A percentile compares a stretch with the other conserved stretches of the same genome.
Evolutionary conservation across 2,113 vertebrate genomes (phyloP).

Genomic region (Tychaedon coryphoeus): DNA sequence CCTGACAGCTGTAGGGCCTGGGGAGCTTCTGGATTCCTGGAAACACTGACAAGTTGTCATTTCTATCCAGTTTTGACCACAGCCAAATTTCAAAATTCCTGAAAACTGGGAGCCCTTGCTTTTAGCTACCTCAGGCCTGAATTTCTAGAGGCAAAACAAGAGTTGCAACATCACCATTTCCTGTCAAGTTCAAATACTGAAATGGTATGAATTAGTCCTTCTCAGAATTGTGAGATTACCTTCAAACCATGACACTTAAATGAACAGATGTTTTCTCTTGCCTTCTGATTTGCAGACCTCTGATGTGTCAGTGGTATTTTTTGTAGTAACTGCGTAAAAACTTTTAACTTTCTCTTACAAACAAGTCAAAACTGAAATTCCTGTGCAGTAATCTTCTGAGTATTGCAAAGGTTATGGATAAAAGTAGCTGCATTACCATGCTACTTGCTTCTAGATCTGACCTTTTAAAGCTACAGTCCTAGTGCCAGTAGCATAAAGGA

Average conservation of each 20-base stretch:
- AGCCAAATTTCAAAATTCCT: not conserved
- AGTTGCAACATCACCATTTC: not conserved
- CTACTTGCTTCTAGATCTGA: not conserved
- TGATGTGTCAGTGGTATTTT: not conserved
- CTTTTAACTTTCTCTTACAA: not conserved
- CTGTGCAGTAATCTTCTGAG: not conserved
- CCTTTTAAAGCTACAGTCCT: not conserved
- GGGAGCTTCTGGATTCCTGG: conserved; percentile 37
- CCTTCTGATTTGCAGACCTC: not conserved
- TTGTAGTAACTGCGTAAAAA: not conserved
- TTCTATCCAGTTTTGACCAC: not conserved
- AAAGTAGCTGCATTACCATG: not conserved
- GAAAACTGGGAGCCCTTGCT: not conserved
- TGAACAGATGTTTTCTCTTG: not conserved
- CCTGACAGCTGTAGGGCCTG: not conserved
- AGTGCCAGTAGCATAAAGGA: not conserved
- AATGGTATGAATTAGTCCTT: not conserved
- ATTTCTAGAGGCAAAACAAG: not conserved
- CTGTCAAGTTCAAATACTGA: not conserved
- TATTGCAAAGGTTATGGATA: not conserved
- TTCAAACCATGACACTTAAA: not conserved
- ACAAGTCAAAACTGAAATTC: not conserved
- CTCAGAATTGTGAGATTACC: not conserved
- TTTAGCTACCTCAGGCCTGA: not conserved
- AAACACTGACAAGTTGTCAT: conserved; percentile 30